Percentiles rank a stretch among this genome's conserved stretches.
phyloP scores from a whole-genome alignment of 2,113 vertebrate species.

The Vimba vimba region DNA sequence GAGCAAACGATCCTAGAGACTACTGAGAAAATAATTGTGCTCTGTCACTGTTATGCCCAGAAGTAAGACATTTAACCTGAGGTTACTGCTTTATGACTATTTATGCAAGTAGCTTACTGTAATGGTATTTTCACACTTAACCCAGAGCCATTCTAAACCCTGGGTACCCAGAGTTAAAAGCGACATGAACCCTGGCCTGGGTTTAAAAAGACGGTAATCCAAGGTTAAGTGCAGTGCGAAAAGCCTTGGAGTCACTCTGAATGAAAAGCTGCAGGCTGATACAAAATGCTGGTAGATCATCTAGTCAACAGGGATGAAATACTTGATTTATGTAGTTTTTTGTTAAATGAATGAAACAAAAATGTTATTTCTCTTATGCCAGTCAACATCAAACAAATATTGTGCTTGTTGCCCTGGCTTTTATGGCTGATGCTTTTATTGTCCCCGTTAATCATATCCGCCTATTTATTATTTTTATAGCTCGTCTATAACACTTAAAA shows the following conservation, averaged over 20 bases:
- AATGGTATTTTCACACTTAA: slow-evolving; percentile 23
- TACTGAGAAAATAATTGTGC: neutral
- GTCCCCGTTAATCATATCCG: slow-evolving; percentile 36
- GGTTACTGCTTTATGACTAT: slow-evolving; percentile 6
- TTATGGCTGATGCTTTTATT: slow-evolving; percentile 22
- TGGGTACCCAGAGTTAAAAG: neutral
- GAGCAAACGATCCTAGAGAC: neutral
- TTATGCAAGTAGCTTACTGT: neutral
- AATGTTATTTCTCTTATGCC: neutral
- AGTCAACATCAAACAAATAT: neutral
- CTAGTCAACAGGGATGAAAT: neutral
- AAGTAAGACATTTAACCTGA: slow-evolving; percentile 21
- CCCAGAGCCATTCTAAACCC: neutral
- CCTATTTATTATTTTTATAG: slow-evolving; percentile 35
- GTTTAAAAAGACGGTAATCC: neutral
- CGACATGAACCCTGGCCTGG: neutral
- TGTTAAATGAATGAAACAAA: neutral
- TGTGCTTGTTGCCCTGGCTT: neutral
- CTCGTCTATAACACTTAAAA: slow-evolving; percentile 42
- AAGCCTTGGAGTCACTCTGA: neutral
- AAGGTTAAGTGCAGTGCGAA: neutral
- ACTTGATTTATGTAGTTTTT: neutral
- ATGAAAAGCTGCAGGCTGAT: neutral
- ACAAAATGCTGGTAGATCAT: neutral
- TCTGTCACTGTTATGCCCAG: neutral